Evolutionary conservation across 2,888 invertebrate genomes (phyloP).

Genomic region (Sympetrum striolatum): DNA sequence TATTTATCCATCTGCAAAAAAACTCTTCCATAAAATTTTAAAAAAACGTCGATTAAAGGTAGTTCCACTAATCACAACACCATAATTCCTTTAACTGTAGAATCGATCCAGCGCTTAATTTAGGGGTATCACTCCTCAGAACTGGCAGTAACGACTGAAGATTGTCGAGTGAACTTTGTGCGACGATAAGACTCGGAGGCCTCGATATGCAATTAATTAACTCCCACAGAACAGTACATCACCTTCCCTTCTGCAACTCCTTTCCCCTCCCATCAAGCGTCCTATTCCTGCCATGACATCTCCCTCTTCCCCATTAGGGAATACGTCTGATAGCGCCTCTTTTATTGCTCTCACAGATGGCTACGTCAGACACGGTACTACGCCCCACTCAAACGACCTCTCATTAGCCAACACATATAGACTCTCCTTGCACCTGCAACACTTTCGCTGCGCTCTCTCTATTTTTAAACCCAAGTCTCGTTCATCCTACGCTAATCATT

Average conservation of each 20-base stretch:
- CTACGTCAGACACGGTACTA: background rate
- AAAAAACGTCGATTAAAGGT: no score
- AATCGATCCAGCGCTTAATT: no score
- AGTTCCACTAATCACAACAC: no score
- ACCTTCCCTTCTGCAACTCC: background rate
- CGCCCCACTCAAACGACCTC: background rate
- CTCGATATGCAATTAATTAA: no score
- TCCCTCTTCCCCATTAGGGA: background rate
- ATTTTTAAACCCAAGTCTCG: background rate
- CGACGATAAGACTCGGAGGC: no score
- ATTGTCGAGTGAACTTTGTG: no score
- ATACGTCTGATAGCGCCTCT: background rate
- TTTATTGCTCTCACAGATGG: background rate
- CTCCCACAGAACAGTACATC: background rate
- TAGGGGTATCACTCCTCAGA: no score
- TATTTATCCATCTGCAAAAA: no score
- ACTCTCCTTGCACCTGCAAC: background rate
- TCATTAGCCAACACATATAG: background rate
- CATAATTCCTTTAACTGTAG: no score
- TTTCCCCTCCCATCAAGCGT: background rate
- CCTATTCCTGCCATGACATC: background rate
- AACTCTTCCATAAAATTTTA: no score
- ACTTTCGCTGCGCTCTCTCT: background rate
- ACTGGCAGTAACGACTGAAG: no score
- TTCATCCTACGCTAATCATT: background rate